Evolutionary conservation across 2,797 vertebrate species (phyloP).

Genomic region (Gymnothorax javanicus): DNA sequence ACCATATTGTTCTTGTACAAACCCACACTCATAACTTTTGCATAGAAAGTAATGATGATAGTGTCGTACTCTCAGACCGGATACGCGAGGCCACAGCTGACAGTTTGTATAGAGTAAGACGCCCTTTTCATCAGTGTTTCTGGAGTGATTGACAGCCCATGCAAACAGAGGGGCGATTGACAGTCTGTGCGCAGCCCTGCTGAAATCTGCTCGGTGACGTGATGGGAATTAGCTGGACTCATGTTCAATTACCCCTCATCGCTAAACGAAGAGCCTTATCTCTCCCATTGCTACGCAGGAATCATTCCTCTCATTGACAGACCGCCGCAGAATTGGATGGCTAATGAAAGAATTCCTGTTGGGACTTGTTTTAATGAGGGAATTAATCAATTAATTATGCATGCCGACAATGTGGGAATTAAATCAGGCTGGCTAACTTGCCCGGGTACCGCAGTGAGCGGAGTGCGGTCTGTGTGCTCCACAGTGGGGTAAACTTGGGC

Average conservation of each 20-base stretch:
- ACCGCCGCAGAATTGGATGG: constrained; percentile 61
- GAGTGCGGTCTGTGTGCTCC: background rate
- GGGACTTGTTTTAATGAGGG: constrained; percentile 70
- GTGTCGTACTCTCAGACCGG: background rate
- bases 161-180: background rate
- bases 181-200: background rate
- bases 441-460: background rate
- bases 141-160: constrained; percentile 1
- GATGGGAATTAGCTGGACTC: background rate
- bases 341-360: constrained; percentile 72
- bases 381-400: constrained; percentile 70
- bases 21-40: background rate
- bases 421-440: background rate
- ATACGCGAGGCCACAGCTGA: background rate
- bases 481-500: too few species aligned
- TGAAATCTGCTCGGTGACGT: constrained; percentile 2
- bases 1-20: background rate
- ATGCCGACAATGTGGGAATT: constrained; percentile 45
- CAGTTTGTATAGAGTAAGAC: background rate
- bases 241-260: constrained; percentile 11
- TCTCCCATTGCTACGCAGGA: constrained; percentile 33
- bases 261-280: background rate
- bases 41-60: background rate
- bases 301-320: constrained; percentile 42
- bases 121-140: background rate